phyloP scores from a whole-genome alignment of 2,113 vertebrate species.

The Rhinichthys klamathensis region DNA sequence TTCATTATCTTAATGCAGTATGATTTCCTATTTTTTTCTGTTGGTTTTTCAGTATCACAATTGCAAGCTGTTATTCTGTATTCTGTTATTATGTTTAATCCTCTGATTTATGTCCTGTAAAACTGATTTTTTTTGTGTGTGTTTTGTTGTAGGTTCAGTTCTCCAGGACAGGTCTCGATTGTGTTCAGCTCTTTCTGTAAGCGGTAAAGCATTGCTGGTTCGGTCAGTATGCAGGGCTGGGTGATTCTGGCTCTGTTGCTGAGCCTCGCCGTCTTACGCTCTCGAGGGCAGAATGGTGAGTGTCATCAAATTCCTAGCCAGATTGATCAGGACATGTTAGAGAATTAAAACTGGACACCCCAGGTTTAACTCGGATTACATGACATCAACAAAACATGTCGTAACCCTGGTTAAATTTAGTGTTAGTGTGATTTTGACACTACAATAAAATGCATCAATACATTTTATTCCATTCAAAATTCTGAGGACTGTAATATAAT shows the following conservation, averaged over 20 bases:
- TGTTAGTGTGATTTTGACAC: background rate
- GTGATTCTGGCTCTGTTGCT: conserved; percentile 18
- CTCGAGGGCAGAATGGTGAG: conserved; percentile 24
- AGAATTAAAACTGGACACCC: background rate
- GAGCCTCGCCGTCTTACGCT: background rate
- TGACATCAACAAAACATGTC: background rate
- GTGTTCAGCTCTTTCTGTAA: background rate
- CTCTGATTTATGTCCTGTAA: background rate
- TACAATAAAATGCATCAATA: background rate
- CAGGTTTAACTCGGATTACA: background rate
- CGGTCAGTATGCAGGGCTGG: background rate
- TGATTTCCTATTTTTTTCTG: background rate
- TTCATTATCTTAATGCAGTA: background rate
- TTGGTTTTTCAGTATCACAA: background rate
- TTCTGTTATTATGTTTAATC: too few species aligned
- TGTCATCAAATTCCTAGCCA: background rate
- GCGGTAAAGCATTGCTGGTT: background rate
- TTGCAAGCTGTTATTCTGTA: background rate
- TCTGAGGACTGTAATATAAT: background rate
- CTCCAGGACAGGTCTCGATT: background rate
- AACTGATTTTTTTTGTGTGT: background rate
- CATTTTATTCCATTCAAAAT: background rate
- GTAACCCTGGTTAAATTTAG: background rate
- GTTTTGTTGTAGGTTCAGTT: background rate
- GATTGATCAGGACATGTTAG: background rate